Base-by-base conservation (phyloP, 2,113 vertebrate genomes). In the Montifringilla adamsi region DNA sequence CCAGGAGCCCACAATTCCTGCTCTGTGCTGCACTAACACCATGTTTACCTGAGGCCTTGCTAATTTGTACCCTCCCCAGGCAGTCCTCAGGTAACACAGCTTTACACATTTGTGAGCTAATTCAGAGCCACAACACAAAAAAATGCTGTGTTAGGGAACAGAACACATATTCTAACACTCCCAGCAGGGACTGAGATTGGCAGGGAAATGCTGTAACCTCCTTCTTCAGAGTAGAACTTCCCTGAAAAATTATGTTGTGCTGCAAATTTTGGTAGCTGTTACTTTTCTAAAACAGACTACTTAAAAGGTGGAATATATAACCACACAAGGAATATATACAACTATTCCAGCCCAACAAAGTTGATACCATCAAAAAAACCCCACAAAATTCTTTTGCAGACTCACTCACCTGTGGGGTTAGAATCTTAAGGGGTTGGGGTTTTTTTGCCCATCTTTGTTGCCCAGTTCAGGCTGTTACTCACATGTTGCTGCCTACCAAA, bases 401-500 rank as follows among this genome's bases (percentile, higher is more conserved):
- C n/a, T 63, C 31, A 41, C 6, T 60, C 31, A 94, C 17, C 43
- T 66, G n/a, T 39, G 26, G 31, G 26, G 15, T 62, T 63, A 70
- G 52, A 95, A 92, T 73, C 37, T 35, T 67, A 14, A 2, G 13
- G 85, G 49, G 46, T n/a, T 79, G 26, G 18, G 72, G 66, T 75
- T 70, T 92, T 96, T 94, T 33, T 56, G 31, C 31, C 53, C 31
- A 90, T 91, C 33, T 63, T 79, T 70, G 39, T 69, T 91, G 68
- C 39, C 94, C 85, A 89, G 1, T 82, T 90, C 77, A 92, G 80
- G 83, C 68, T 89, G 59, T 58, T 96, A 95, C 49, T 92, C 60
- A 52, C 28, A 30, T 66, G 70, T 88, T 95, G 94, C 82, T 95
- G 91, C 66, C 80, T 82, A 97, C 78, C 78, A 89, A 96, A 93